Conservation (phyloP, 2,797 vertebrate genomes). For the Poeciliopsis paucimaculata region DNA sequence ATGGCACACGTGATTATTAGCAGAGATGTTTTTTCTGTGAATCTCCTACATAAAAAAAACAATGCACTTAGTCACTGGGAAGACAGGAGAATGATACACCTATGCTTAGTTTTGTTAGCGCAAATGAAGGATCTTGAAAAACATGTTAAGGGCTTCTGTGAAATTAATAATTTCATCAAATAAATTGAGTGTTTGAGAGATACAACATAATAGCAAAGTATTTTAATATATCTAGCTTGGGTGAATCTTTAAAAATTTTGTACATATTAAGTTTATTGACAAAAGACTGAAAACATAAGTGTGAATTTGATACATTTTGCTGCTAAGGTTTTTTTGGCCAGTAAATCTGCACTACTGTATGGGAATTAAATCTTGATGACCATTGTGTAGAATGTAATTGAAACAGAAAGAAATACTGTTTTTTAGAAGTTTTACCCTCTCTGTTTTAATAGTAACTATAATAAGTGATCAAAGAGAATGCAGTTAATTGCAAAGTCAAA, state of each 20-base stretch:
- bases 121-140: constrained; percentile 34
- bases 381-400: background rate
- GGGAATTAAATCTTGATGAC: background rate
- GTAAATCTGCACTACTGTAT: background rate
- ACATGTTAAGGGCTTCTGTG: constrained; percentile 7
- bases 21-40: constrained; percentile 51
- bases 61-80: constrained; percentile 6
- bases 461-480: background rate
- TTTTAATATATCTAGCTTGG: background rate
- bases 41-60: background rate
- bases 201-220: background rate
- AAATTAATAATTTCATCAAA: constrained; percentile 27
- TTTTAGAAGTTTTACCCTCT: background rate
- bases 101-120: constrained; percentile 22
- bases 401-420: background rate
- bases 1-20: constrained; percentile 39
- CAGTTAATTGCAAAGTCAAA: background rate
- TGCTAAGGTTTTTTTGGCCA: background rate
- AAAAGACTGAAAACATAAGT: background rate
- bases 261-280: background rate
- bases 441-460: background rate
- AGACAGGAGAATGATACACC: constrained; percentile 41
- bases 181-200: background rate
- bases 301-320: background rate
- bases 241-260: background rate